A percentile compares a stretch with the other conserved stretches of the same genome.
Conservation (phyloP, 2,113 vertebrate species). For the Accipiter virgatus region DNA sequence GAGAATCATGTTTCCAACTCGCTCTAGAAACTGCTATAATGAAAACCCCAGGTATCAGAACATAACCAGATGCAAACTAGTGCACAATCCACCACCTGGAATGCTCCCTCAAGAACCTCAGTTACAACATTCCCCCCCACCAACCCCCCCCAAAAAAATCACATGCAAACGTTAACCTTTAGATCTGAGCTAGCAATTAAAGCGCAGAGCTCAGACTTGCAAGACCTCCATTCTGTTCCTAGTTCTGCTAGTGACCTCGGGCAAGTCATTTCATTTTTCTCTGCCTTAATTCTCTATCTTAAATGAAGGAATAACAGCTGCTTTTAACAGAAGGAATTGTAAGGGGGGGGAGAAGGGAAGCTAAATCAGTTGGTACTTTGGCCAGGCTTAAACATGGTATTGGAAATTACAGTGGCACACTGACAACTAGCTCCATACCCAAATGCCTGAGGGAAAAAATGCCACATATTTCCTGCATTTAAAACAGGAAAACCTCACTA, state of each 20-base stretch:
- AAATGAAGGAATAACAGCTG: constrained; percentile 29
- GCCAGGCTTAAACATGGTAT: background rate
- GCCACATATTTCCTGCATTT: background rate
- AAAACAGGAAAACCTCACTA: background rate
- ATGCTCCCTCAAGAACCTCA: background rate
- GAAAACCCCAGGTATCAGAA: background rate
- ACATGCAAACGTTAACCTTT: background rate
- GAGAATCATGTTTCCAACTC: background rate
- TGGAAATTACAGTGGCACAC: background rate
- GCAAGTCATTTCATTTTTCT: background rate
- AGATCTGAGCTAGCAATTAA: background rate
- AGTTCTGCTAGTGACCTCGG: background rate
- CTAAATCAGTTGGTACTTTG: constrained; percentile 1
- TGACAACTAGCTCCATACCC: background rate
- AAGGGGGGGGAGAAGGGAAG: background rate
- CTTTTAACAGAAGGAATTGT: constrained; percentile 8
- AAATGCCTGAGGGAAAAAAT: background rate
- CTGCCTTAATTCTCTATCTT: background rate
- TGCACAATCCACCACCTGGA: background rate
- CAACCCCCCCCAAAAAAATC: rapidly evolving
- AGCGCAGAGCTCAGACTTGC: background rate
- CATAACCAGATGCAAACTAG: background rate
- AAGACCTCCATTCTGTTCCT: background rate
- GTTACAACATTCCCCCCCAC: background rate
- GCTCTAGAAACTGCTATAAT: background rate